Conservation (phyloP, 2,113 vertebrate species). For the Passer montanus region DNA sequence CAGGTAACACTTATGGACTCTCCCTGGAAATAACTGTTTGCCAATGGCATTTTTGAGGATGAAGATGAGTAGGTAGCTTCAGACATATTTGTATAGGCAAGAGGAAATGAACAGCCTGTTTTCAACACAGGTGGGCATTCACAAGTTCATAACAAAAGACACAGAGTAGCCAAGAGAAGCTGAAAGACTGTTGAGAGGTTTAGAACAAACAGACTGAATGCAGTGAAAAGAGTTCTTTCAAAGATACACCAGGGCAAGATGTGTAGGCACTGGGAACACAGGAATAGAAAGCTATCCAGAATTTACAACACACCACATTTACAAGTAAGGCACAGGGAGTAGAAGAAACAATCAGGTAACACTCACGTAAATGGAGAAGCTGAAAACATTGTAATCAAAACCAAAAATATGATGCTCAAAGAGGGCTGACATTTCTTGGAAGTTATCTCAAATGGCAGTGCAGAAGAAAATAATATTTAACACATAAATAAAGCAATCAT, state of each 20-base stretch:
- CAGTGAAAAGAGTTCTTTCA: background rate
- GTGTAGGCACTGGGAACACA: background rate
- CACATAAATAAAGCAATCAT: background rate
- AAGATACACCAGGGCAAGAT: background rate
- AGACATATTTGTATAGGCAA: background rate
- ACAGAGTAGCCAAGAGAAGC: background rate
- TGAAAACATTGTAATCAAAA: background rate
- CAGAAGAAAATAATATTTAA: constrained; percentile 8
- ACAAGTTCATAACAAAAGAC: background rate
- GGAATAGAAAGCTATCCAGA: background rate
- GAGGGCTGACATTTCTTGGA: background rate
- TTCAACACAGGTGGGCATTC: background rate
- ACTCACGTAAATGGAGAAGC: background rate
- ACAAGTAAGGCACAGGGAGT: background rate
- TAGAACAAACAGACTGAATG: background rate
- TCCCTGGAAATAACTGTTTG: background rate
- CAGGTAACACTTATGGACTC: background rate
- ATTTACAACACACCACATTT: background rate
- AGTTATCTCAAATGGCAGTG: background rate
- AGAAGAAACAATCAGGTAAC: background rate
- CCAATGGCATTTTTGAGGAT: background rate
- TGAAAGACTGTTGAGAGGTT: background rate
- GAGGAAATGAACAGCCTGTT: background rate
- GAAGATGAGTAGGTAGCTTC: background rate
- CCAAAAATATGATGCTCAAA: background rate